Evolutionary conservation across 2,113 vertebrate species (phyloP).

Genomic region (Gadus macrocephalus): DNA sequence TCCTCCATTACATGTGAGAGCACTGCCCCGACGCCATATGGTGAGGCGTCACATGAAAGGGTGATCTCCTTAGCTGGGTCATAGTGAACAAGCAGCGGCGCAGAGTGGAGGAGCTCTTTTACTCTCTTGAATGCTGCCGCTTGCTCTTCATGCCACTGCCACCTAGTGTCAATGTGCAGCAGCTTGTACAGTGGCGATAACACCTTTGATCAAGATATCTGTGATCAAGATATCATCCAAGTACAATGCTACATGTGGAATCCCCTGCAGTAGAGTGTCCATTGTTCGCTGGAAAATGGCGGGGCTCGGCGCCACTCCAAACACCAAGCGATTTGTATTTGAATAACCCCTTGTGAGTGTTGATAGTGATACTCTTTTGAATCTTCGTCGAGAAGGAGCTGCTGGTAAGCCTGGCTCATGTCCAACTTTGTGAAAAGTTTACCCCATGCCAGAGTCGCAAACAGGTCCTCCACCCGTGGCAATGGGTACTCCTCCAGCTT

Average conservation of each 20-base stretch:
- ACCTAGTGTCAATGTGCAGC: too few species aligned
- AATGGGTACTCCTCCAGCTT: too few species aligned
- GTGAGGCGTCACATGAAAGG: too few species aligned
- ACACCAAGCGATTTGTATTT: slow-evolving; percentile 16
- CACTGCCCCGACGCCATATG: background rate
- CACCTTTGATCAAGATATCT: too few species aligned
- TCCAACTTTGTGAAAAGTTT: background rate
- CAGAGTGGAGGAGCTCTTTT: too few species aligned
- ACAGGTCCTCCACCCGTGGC: too few species aligned
- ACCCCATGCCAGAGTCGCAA: background rate
- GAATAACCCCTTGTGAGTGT: slow-evolving; percentile 15
- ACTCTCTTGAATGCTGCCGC: too few species aligned
- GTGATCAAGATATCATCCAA: slow-evolving; percentile 21
- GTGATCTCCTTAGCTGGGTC: too few species aligned
- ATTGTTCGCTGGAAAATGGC: slow-evolving; percentile 30
- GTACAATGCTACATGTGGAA: slow-evolving; percentile 19
- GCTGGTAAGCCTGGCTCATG: background rate
- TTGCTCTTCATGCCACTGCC: too few species aligned
- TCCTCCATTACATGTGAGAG: slow-evolving; percentile 17
- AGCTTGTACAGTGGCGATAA: too few species aligned
- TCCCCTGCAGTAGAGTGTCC: slow-evolving; percentile 20
- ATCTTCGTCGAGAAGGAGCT: slow-evolving; percentile 4
- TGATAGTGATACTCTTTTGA: slow-evolving; percentile 18
- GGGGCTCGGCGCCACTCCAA: slow-evolving; percentile 13
- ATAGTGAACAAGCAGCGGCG: too few species aligned